Base-by-base conservation (phyloP, 2,797 vertebrate genomes). In the Hyperoplus immaculatus region DNA sequence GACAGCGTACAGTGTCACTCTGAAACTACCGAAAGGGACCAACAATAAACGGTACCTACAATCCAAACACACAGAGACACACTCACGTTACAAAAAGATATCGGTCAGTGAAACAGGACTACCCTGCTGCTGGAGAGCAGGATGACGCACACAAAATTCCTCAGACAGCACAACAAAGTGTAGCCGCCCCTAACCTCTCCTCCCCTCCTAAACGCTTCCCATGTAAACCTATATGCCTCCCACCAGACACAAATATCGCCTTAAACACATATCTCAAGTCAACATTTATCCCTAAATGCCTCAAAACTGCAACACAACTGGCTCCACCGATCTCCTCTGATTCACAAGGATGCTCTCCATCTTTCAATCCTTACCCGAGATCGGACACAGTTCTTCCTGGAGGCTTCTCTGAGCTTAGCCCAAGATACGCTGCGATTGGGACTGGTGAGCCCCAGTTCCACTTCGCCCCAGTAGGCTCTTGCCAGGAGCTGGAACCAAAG, bases 401-500 rank as follows among this genome's bases (percentile, higher is more conserved):
- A 94, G 18, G 92, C 91, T 82, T 94, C 92, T 41, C 91, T 83
- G 9, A 91, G 90, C 39, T 89, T 85, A 74, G 88, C 87, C 94
- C 94, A 94, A 66, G 93, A 92, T 58, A 91, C 85, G 15, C 84
- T 83, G 80, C 92, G 86, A 72, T 88, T 87, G 2, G 89, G 86
- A 16, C 90, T 85, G 65, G 87, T 87, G 54, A 95, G 86, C 10
- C 93, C 94, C 65, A 95, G 81, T 64, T 95, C 95, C 82, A 96
- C 85, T 21, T 95, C 93, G 0, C 94, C 94, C 93, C 94, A 94
- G 84, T 94, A 94, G 1, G 95, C 93, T 72, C 92, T 78, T 77
- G 95, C 94, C 83, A 95, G 76, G 12, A 95, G 93, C 91, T 94
- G 94, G 79, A 95, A 93, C 95, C 95, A 95, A 5, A 95, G 92